These are phyloP conservation scores for Alexandromys fortis DNA, from an alignment of 2,113 vertebrate species.

Conservation along the genomic window DNA sequence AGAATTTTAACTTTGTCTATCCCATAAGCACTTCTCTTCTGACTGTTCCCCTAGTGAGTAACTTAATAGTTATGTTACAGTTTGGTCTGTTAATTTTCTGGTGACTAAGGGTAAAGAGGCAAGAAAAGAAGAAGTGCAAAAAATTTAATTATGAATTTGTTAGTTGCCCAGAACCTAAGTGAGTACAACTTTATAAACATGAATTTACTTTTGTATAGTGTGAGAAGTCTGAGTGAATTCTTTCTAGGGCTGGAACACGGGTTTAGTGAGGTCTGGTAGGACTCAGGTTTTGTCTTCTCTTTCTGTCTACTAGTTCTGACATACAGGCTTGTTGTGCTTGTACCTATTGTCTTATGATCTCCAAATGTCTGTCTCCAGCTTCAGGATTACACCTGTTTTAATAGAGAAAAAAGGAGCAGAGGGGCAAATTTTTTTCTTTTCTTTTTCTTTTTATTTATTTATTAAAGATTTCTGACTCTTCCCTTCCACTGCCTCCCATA, in stretches of 20 bases:
- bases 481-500: no score
- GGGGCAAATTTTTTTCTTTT: neutral
- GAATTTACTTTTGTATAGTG: neutral
- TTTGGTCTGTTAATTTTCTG: conserved; percentile 29
- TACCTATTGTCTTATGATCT: neutral
- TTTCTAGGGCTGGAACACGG: neutral
- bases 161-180: neutral
- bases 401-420: neutral
- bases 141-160: neutral
- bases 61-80: neutral
- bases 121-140: neutral
- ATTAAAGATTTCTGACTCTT: no score
- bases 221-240: neutral
- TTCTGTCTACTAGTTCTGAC: neutral
- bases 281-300: neutral
- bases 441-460: neutral
- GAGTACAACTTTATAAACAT: conserved; percentile 9
- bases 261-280: neutral
- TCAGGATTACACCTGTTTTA: neutral
- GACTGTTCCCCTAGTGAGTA: neutral
- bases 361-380: neutral
- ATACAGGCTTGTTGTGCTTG: neutral
- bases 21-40: neutral
- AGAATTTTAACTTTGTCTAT: neutral
- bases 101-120: neutral